Percentiles rank a stretch among this genome's conserved stretches.
Conservation (phyloP, 2,113 vertebrate species). For the Sapayoa aenigma region DNA sequence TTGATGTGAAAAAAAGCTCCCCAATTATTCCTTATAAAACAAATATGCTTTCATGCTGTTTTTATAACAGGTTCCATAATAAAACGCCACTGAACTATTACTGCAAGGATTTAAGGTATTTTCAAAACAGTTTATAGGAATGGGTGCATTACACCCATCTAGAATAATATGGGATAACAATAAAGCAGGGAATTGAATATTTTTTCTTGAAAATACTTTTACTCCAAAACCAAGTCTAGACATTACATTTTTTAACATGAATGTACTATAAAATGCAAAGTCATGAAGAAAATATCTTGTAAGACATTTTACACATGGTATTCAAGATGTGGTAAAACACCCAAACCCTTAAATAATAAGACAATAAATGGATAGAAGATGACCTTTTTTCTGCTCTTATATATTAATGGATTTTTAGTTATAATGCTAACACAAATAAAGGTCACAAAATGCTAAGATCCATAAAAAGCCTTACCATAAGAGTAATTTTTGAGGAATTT, state of each 20-base stretch:
- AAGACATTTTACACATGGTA: background rate
- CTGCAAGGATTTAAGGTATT: background rate
- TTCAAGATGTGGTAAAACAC: background rate
- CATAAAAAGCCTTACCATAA: background rate
- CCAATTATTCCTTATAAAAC: background rate
- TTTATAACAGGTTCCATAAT: background rate
- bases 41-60: background rate
- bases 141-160: background rate
- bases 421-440: constrained; percentile 19
- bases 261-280: background rate
- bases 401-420: constrained; percentile 3
- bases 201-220: background rate
- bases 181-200: background rate
- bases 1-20: background rate
- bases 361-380: background rate
- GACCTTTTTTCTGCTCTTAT: background rate
- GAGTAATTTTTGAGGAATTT: constrained; percentile 27
- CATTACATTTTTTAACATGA: background rate
- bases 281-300: background rate
- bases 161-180: background rate
- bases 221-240: background rate
- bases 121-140: background rate
- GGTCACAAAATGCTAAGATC: background rate
- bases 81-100: background rate
- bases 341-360: background rate